Percentiles rank a stretch among this genome's conserved stretches.
Evolutionary conservation across 2,113 vertebrate species (phyloP).

Genomic region (Sylvilagus bachmani): DNA sequence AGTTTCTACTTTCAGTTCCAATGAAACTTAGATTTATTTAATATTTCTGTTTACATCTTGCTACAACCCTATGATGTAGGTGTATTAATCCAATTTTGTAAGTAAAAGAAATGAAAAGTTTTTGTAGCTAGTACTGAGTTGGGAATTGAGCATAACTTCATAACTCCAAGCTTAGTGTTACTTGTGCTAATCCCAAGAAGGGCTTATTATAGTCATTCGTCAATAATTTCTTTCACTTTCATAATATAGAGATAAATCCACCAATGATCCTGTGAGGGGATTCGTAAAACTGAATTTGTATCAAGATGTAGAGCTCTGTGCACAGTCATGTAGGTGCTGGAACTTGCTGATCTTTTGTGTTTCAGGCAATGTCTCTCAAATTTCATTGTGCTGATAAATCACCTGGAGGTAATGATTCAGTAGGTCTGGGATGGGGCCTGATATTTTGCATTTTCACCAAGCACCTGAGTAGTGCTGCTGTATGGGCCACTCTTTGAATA

Average conservation of each 20-base stretch:
- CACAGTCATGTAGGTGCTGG: not conserved
- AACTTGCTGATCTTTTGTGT: not conserved
- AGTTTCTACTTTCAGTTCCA: not conserved
- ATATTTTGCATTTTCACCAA: not conserved
- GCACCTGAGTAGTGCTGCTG: not conserved
- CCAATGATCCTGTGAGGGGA: not conserved
- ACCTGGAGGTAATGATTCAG: not conserved
- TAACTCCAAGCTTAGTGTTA: not conserved
- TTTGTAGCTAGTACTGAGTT: not conserved
- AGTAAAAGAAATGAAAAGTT: not conserved
- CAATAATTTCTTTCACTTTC: not conserved
- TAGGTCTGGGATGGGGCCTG: too few relatives aligned
- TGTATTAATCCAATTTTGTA: not conserved
- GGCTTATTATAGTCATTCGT: not conserved
- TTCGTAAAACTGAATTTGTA: not conserved
- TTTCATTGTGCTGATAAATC: not conserved
- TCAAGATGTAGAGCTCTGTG: not conserved
- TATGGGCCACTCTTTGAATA: not conserved
- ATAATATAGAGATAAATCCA: not conserved
- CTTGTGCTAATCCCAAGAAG: not conserved
- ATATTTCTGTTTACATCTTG: not conserved
- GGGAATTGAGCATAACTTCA: not conserved
- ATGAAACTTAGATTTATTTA: slow-evolving; percentile 20
- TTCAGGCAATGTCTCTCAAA: not conserved
- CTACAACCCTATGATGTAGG: not conserved